These are phyloP conservation scores for Plotosus lineatus DNA, from an alignment of 2,113 vertebrate genomes.

Conservation along the genomic window DNA sequence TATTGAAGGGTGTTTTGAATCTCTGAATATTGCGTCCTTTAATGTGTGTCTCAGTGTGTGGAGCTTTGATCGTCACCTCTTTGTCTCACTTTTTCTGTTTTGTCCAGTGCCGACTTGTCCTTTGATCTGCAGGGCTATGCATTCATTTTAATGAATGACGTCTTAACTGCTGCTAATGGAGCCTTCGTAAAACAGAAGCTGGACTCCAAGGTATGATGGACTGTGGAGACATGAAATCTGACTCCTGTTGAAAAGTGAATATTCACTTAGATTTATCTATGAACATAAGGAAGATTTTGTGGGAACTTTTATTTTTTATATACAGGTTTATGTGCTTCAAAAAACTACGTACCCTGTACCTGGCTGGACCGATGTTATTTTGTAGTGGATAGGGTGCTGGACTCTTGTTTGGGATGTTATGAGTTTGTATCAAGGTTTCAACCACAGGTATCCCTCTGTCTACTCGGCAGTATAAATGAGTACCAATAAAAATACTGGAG, in stretches of 20 bases:
- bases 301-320: neutral
- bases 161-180: slow-evolving; percentile 94
- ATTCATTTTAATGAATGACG: slow-evolving; percentile 91
- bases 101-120: slow-evolving; percentile 85
- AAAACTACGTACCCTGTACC: neutral
- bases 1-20: neutral
- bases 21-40: neutral
- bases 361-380: neutral
- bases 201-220: slow-evolving; percentile 88
- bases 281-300: neutral
- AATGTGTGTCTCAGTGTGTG: neutral
- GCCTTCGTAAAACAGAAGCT: slow-evolving; percentile 97
- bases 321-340: neutral
- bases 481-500: too few species aligned
- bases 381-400: too few species aligned
- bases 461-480: too few species aligned
- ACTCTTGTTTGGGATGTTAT: too few species aligned
- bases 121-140: slow-evolving; percentile 94
- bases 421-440: too few species aligned
- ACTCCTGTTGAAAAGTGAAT: neutral
- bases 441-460: too few species aligned
- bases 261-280: neutral
- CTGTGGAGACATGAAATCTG: neutral
- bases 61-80: neutral
- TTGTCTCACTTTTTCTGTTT: slow-evolving; percentile 5